Conservation (phyloP, 2,797 vertebrate species). For the Sebastes itinus region DNA sequence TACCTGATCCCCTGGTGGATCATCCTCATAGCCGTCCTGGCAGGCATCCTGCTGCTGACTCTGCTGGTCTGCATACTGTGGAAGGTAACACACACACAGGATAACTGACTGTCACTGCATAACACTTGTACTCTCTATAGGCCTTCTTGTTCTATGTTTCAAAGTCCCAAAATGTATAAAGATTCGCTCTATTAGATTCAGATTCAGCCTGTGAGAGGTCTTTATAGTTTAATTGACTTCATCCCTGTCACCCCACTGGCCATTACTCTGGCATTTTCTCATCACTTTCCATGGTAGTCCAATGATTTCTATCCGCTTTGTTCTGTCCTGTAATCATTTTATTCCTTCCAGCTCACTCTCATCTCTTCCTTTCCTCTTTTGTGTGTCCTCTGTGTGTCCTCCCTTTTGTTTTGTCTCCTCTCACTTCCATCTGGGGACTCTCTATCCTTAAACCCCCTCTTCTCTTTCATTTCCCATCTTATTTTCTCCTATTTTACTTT, state of each 20-base stretch:
- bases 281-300: neutral
- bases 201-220: neutral
- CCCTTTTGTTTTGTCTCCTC: constrained; percentile 16
- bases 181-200: neutral
- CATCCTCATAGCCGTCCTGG: constrained; percentile 88
- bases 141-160: neutral
- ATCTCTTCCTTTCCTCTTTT: constrained; percentile 34
- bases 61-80: constrained; percentile 88
- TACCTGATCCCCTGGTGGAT: constrained; percentile 92
- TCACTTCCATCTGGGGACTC: constrained; percentile 10
- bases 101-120: neutral
- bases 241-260: neutral
- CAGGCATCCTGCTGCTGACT: constrained; percentile 87
- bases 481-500: neutral
- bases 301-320: constrained; percentile 20
- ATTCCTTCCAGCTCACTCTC: constrained; percentile 38
- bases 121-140: neutral
- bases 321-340: constrained; percentile 34
- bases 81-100: constrained; percentile 84
- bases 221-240: neutral
- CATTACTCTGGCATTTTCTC: neutral
- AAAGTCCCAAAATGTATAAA: neutral
- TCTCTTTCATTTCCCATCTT: constrained; percentile 2
- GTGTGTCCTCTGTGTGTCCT: constrained; percentile 29
- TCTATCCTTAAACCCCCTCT: constrained; percentile 13